Percentiles rank a stretch among this genome's conserved stretches.
Conservation (phyloP, 1,140 invertebrate species). For the Drosophila azteca region DNA sequence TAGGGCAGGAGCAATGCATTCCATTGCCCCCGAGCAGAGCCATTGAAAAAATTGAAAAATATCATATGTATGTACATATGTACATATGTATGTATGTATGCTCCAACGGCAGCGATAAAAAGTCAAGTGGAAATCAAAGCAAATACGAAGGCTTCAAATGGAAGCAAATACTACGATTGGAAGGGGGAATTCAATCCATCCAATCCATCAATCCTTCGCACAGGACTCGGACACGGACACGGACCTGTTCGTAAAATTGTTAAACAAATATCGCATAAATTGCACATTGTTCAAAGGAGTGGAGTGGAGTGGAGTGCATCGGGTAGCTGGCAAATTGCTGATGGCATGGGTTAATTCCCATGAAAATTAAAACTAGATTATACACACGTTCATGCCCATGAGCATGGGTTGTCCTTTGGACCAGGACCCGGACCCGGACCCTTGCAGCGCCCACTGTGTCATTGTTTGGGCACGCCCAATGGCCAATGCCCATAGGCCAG, state of each 20-base stretch:
- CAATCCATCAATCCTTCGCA: background rate
- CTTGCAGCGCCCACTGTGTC: slow-evolving; percentile 77
- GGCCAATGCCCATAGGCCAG: no score
- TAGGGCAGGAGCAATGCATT: background rate
- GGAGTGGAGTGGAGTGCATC: background rate
- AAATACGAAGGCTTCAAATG: slow-evolving; percentile 57
- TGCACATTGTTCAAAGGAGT: slow-evolving; percentile 51
- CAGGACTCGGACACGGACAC: slow-evolving; percentile 2
- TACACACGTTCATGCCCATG: slow-evolving; percentile 48
- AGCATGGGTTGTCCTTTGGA: background rate
- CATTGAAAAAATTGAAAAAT: slow-evolving; percentile 48
- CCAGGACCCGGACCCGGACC: slow-evolving; percentile 53
- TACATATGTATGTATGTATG: slow-evolving; percentile 59
- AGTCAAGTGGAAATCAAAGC: slow-evolving; percentile 78
- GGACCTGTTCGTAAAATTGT: slow-evolving; percentile 49
- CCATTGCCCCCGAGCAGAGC: no score
- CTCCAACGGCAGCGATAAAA: slow-evolving; percentile 47
- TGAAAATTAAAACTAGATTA: slow-evolving; percentile 81
- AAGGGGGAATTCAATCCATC: no score
- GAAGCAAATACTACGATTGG: slow-evolving; percentile 25
- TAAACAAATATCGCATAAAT: slow-evolving; percentile 71
- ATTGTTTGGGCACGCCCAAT: slow-evolving; percentile 75
- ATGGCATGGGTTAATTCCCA: slow-evolving; percentile 73
- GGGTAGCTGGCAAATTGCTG: slow-evolving; percentile 30
- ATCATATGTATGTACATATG: slow-evolving; percentile 64